Percentiles rank a stretch among this genome's conserved stretches.
phyloP scores from a whole-genome alignment of 2,888 invertebrate species.

The Onthophagus sagittarius region DNA sequence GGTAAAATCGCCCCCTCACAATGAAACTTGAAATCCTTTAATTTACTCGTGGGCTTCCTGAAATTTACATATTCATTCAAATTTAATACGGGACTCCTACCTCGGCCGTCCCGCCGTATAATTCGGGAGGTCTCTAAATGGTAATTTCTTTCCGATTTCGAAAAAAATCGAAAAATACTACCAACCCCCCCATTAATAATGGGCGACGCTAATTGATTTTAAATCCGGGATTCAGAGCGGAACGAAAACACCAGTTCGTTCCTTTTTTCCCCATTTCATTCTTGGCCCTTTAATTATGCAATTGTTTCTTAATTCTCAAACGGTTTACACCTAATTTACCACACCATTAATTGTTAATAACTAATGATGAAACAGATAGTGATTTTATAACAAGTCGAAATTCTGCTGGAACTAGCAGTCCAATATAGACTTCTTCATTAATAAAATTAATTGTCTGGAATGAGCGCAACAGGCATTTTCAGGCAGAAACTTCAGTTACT shows the following conservation, averaged over 20 bases:
- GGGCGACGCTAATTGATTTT: constrained; percentile 7
- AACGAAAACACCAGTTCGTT: neutral
- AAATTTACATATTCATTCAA: constrained; percentile 13
- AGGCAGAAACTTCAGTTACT: too few species aligned
- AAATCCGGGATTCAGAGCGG: neutral
- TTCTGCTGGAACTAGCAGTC: too few species aligned
- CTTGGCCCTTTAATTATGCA: constrained; percentile 2
- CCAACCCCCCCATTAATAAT: constrained; percentile 5
- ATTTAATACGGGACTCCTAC: constrained; percentile 4
- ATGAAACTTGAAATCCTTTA: constrained; percentile 13
- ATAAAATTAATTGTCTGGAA: too few species aligned
- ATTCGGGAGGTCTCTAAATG: constrained; percentile 9
- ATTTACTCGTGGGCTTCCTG: constrained; percentile 1
- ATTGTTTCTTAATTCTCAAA: neutral
- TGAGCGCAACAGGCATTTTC: too few species aligned
- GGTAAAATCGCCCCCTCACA: neutral
- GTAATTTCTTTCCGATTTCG: constrained; percentile 10
- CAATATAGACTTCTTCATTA: too few species aligned
- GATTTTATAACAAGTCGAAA: too few species aligned
- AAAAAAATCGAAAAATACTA: constrained; percentile 1
- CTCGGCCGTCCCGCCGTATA: neutral
- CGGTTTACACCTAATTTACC: neutral
- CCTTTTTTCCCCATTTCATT: neutral
- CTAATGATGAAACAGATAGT: too few species aligned
- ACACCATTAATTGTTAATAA: neutral